Percentiles rank a stretch among this genome's conserved stretches.
These are phyloP conservation scores for Crypturellus undulatus DNA, from an alignment of 2,113 vertebrate genomes.

Conservation along the genomic window DNA sequence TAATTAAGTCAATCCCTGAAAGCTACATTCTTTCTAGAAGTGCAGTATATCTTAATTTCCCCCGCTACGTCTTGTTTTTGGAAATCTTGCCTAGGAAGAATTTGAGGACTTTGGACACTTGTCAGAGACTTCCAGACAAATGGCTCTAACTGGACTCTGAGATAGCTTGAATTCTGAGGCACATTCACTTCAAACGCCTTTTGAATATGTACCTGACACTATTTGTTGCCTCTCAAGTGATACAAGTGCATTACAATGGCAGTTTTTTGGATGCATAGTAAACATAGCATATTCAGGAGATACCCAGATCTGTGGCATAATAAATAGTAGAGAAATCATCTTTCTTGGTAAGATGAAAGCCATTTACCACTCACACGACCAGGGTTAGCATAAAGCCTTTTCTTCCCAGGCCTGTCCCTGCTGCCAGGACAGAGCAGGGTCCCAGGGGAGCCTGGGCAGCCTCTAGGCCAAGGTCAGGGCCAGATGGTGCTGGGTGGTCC, in stretches of 20 bases:
- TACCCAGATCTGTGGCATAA: background rate
- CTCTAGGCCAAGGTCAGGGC: too few species aligned
- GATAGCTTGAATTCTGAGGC: background rate
- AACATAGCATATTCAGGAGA: background rate
- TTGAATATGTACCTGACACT: background rate
- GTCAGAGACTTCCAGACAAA: background rate
- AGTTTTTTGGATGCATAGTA: background rate
- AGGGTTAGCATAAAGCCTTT: background rate
- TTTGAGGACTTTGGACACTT: background rate
- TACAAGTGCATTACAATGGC: accelerated
- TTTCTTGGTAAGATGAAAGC: background rate
- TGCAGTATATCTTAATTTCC: background rate
- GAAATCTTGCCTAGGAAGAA: background rate
- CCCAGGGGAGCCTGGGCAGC: accelerated
- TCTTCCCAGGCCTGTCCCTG: background rate
- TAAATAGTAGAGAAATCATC: background rate
- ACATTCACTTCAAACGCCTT: background rate
- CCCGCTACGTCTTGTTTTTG: background rate
- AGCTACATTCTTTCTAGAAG: background rate
- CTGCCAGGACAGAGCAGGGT: background rate
- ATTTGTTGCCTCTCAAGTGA: background rate
- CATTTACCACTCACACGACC: background rate
- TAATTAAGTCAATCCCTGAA: background rate
- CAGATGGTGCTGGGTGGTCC: background rate
- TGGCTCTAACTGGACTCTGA: background rate